Evolutionary conservation across 1,140 invertebrate genomes (phyloP).

Genomic region (Phortica variegata): DNA sequence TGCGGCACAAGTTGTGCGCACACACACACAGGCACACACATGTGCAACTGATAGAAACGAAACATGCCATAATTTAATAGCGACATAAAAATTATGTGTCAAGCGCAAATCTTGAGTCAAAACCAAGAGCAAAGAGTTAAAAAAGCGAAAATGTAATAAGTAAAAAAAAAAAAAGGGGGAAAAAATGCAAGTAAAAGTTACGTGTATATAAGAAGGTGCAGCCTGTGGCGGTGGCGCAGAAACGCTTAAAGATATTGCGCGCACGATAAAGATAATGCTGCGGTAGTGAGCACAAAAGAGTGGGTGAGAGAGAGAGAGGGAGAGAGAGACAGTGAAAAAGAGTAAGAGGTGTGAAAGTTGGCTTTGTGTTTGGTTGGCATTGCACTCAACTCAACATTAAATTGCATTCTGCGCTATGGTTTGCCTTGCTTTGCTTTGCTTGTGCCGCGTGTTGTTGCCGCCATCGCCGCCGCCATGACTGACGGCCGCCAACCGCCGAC

Average conservation of each 20-base stretch:
- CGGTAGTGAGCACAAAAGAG: neutral
- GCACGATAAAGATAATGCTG: neutral
- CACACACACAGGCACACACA: neutral
- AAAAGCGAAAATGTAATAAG: too few relatives aligned
- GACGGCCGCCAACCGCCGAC: too few relatives aligned
- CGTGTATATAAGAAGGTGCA: too few relatives aligned
- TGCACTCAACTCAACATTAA: slow-evolving; percentile 47
- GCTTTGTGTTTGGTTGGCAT: slow-evolving; percentile 31
- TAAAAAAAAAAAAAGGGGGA: too few relatives aligned
- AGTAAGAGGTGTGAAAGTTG: slow-evolving; percentile 3
- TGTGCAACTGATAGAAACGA: neutral
- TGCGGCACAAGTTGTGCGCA: too few relatives aligned
- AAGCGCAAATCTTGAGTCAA: slow-evolving; percentile 33
- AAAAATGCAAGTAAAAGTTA: too few relatives aligned
- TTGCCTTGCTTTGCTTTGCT: slow-evolving; percentile 1
- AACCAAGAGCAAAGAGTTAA: neutral
- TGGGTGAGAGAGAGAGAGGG: slow-evolving; percentile 4
- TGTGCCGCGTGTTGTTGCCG: neutral
- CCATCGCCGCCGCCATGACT: neutral
- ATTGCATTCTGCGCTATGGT: slow-evolving; percentile 18
- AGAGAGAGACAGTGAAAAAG: slow-evolving; percentile 5
- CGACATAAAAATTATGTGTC: slow-evolving; percentile 43
- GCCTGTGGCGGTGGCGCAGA: neutral
- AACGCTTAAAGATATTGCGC: slow-evolving; percentile 24
- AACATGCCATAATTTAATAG: neutral